A percentile compares a stretch with the other conserved stretches of the same genome.
phyloP scores from a whole-genome alignment of 2,113 vertebrate species.

The Anguilla japonica region DNA sequence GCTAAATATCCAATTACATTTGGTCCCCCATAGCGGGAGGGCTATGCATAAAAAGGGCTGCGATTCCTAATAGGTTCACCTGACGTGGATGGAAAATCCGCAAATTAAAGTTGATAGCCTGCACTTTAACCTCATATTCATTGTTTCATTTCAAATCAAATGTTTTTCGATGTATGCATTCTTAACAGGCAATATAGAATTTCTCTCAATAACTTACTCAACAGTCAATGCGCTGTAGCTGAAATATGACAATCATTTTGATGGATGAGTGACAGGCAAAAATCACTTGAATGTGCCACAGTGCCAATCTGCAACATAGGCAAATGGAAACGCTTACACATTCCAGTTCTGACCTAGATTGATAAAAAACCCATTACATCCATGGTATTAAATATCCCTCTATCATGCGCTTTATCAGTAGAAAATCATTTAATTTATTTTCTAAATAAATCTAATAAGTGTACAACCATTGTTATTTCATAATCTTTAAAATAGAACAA shows the following conservation, averaged over 20 bases:
- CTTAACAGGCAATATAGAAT: background rate
- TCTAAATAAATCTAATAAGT: background rate
- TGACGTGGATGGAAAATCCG: no score
- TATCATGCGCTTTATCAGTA: background rate
- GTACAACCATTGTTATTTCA: background rate
- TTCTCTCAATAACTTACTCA: slow-evolving; percentile 46
- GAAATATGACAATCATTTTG: slow-evolving; percentile 25
- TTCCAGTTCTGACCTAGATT: slow-evolving; percentile 1
- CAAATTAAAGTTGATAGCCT: no score
- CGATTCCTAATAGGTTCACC: no score
- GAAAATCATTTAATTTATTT: background rate
- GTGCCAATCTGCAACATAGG: background rate
- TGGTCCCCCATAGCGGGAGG: no score
- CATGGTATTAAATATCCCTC: background rate
- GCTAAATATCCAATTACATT: no score
- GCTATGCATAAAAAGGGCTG: no score
- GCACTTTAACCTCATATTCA: no score
- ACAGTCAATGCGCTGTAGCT: slow-evolving; percentile 24
- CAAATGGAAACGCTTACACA: slow-evolving; percentile 11
- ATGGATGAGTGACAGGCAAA: slow-evolving; percentile 10
- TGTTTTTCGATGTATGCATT: background rate
- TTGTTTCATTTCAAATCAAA: no score
- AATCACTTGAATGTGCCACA: slow-evolving; percentile 5
- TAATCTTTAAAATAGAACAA: background rate
- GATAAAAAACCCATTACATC: background rate